These are phyloP conservation scores for Chelonus formosanus DNA, from an alignment of 2,888 invertebrate genomes.

Conservation along the genomic window DNA sequence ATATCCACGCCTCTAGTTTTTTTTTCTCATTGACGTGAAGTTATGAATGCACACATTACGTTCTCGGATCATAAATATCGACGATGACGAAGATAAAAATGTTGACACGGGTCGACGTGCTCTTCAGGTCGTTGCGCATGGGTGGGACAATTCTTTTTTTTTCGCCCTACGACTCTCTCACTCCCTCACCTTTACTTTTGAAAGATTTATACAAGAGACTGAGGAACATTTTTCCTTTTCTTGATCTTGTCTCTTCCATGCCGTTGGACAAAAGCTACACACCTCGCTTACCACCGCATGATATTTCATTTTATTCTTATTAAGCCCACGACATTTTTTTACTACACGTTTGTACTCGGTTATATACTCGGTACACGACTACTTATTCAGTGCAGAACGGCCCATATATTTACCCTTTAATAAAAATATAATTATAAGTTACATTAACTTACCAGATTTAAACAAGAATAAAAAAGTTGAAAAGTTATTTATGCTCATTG, in stretches of 20 bases:
- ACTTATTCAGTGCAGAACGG: conserved; percentile 12
- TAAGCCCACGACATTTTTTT: conserved; percentile 4
- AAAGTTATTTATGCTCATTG: no score
- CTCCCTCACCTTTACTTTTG: conserved; percentile 18
- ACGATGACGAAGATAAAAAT: conserved; percentile 52
- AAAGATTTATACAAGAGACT: conserved; percentile 28
- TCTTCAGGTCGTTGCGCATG: conserved; percentile 25
- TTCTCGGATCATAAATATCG: conserved; percentile 49
- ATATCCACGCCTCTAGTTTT: conserved; percentile 25
- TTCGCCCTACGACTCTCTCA: conserved; percentile 3
- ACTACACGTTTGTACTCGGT: conserved; percentile 13
- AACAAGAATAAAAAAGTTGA: no score
- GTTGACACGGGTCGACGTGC: conserved; percentile 46
- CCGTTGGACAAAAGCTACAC: conserved; percentile 19
- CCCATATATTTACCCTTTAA: conserved; percentile 16
- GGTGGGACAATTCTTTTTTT: conserved; percentile 15
- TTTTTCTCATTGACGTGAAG: conserved; percentile 4
- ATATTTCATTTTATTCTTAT: conserved; percentile 23
- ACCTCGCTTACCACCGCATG: neutral
- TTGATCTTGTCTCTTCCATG: conserved; percentile 15
- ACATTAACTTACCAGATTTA: neutral
- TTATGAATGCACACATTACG: conserved; percentile 2
- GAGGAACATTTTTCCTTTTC: conserved; percentile 20
- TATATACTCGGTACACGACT: conserved; percentile 7
- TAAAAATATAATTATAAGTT: conserved; percentile 18